Evolutionary conservation across 2,113 vertebrate genomes (phyloP).

Genomic region (Solenodon paradoxus): DNA sequence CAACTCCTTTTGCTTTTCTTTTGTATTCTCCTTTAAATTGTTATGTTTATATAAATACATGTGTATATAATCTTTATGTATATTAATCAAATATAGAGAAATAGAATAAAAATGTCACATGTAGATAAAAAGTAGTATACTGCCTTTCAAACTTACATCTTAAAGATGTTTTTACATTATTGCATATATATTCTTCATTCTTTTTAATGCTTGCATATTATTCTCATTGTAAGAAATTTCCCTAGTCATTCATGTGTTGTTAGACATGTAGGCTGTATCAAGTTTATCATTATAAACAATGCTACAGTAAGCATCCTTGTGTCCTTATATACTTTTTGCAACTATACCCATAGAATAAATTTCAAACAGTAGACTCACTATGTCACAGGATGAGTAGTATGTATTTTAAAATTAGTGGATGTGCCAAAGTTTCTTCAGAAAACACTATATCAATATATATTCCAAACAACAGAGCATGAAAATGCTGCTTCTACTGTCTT

Average conservation of each 20-base stretch:
- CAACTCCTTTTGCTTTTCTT: not conserved
- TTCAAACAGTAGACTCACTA: not conserved
- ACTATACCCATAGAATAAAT: not conserved
- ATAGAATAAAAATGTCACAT: not conserved
- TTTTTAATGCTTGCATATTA: not conserved
- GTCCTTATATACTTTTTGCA: not conserved
- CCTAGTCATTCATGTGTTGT: not conserved
- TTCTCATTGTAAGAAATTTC: not conserved
- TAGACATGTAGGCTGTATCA: not conserved
- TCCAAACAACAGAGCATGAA: not conserved
- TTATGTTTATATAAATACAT: not conserved
- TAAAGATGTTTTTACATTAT: conserved; percentile 6
- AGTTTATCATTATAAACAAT: not conserved
- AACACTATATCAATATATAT: not conserved
- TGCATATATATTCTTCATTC: conserved; percentile 1
- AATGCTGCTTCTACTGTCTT: not conserved
- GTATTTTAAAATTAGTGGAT: not conserved
- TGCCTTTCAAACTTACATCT: not conserved
- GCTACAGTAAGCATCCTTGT: not conserved
- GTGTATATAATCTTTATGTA: not conserved
- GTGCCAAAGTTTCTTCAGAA: not conserved
- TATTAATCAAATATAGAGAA: no score
- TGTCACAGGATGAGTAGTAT: not conserved
- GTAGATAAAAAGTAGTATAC: not conserved
- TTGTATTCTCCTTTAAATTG: not conserved